These are phyloP conservation scores for Porites lutea DNA, from an alignment of 64 coral and sea anemone species.

Conservation along the genomic window DNA sequence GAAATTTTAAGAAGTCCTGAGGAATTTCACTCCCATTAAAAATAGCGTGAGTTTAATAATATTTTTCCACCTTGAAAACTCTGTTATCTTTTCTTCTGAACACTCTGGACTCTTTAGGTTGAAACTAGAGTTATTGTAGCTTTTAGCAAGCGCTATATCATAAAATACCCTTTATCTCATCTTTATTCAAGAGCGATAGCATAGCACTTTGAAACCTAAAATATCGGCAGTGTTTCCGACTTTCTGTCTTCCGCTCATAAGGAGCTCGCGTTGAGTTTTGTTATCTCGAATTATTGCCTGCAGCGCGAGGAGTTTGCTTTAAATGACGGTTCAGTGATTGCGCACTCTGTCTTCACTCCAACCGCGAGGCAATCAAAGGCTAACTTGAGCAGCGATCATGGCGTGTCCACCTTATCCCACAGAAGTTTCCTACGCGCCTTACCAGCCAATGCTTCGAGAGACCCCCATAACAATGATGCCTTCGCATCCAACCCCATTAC, in stretches of 20 bases:
- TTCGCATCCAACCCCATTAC: constrained; percentile 12
- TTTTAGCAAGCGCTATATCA: constrained; percentile 33
- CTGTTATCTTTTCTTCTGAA: not conserved
- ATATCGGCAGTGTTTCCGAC: constrained; percentile 57
- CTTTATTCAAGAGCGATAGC: constrained; percentile 30
- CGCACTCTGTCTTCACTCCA: not conserved
- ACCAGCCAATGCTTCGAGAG: constrained; percentile 57
- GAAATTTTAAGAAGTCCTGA: not conserved
- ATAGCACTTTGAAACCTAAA: constrained; percentile 40
- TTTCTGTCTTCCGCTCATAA: constrained; percentile 51
- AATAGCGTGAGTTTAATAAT: constrained; percentile 40
- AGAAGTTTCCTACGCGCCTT: constrained; percentile 51
- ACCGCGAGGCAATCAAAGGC: not conserved
- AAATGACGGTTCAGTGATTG: constrained; percentile 49
- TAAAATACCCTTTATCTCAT: constrained; percentile 56
- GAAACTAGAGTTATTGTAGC: constrained; percentile 3
- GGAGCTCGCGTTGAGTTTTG: constrained; percentile 24
- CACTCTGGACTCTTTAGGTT: not conserved
- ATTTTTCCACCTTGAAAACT: constrained; percentile 12
- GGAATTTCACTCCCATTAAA: not conserved
- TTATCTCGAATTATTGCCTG: constrained; percentile 43
- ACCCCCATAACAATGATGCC: constrained; percentile 44
- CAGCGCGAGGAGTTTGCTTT: constrained; percentile 20
- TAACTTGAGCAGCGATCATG: not conserved
- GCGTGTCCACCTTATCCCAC: constrained; percentile 59